Evolutionary conservation across 2,113 vertebrate species (phyloP).

Genomic region (Columbina picui): DNA sequence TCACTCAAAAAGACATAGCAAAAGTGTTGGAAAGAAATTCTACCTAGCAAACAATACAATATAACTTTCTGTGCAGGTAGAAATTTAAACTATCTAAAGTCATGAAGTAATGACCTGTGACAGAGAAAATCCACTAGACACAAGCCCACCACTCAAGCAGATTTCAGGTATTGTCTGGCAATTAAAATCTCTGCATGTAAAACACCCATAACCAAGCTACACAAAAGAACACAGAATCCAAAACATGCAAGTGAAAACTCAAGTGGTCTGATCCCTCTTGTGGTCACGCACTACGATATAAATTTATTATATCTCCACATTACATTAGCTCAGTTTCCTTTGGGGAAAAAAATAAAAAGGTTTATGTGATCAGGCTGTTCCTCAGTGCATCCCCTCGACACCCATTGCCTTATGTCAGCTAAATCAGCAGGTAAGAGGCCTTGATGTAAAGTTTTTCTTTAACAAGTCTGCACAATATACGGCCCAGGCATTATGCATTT

Average conservation of each 20-base stretch:
- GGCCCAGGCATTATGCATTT: fast-evolving
- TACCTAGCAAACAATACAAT: neutral
- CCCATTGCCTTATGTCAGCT: neutral
- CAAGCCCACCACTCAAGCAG: neutral
- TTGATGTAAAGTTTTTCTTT: neutral
- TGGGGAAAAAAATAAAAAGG: neutral
- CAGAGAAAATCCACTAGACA: neutral
- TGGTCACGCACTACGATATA: neutral
- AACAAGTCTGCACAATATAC: fast-evolving
- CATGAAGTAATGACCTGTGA: neutral
- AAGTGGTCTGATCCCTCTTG: conserved; percentile 21
- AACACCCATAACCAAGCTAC: neutral
- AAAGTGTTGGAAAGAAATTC: neutral
- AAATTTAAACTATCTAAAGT: neutral
- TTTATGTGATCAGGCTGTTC: neutral
- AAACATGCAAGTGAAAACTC: neutral
- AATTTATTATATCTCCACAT: neutral
- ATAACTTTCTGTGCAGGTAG: neutral
- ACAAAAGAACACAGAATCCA: neutral
- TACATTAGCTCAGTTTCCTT: neutral
- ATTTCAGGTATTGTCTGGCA: neutral
- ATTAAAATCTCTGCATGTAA: neutral
- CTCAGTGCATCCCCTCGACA: neutral
- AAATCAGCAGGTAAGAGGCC: neutral
- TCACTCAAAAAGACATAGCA: neutral